Evolutionary conservation across 1,140 invertebrate species (phyloP).

Genomic region (Samia ricini): DNA sequence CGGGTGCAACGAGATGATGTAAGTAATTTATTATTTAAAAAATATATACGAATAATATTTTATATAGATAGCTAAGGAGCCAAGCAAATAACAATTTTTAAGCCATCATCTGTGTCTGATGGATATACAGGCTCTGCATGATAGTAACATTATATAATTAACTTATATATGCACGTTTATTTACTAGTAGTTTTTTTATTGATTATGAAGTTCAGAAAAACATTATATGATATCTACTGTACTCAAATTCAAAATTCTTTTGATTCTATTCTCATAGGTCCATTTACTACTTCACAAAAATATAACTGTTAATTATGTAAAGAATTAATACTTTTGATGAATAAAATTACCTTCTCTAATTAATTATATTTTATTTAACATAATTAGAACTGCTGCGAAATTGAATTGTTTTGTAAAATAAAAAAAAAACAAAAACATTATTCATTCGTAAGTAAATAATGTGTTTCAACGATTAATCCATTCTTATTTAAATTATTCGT

Average conservation of each 20-base stretch:
- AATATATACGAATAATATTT: constrained; percentile 38
- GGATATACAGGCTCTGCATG: constrained; percentile 62
- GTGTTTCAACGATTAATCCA: too few relatives aligned
- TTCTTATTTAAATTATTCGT: too few relatives aligned
- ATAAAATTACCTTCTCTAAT: background rate
- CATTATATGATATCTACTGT: background rate
- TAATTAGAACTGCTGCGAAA: constrained; percentile 51
- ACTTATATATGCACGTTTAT: constrained; percentile 58
- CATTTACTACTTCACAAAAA: background rate
- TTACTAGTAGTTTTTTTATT: constrained; percentile 41
- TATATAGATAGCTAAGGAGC: constrained; percentile 49
- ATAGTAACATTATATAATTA: constrained; percentile 37
- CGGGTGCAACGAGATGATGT: constrained; percentile 70
- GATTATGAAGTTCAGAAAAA: background rate
- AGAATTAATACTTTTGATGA: background rate
- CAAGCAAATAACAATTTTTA: constrained; percentile 42
- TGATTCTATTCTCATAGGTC: background rate
- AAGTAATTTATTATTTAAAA: constrained; percentile 65
- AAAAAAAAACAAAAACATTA: constrained; percentile 4
- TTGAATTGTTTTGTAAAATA: constrained; percentile 67
- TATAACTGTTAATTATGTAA: background rate
- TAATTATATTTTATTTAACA: background rate
- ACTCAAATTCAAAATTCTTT: background rate
- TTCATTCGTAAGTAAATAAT: constrained; percentile 7
- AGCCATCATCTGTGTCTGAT: constrained; percentile 64